Evolutionary conservation across 2,113 vertebrate genomes (phyloP).

Genomic region (Syngnathus typhle): DNA sequence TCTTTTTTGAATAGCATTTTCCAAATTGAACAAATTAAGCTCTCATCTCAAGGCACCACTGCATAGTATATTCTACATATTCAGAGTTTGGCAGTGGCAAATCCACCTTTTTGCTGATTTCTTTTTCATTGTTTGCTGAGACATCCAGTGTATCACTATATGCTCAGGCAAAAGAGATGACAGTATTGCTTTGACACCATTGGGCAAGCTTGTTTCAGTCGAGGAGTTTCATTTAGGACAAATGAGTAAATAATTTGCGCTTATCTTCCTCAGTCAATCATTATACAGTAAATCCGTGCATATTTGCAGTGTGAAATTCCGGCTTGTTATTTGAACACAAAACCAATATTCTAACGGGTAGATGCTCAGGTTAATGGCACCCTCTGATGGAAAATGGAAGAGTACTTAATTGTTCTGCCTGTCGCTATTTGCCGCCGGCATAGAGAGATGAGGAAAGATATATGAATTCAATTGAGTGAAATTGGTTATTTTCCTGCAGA

Average conservation of each 20-base stretch:
- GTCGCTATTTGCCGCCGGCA: neutral
- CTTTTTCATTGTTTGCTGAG: no score
- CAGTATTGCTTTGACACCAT: no score
- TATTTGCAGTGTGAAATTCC: no score
- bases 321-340: no score
- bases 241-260: no score
- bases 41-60: neutral
- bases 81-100: neutral
- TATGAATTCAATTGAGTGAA: neutral
- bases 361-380: neutral
- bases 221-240: neutral
- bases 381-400: neutral
- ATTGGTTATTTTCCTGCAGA: constrained; percentile 2
- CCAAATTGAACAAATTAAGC: neutral
- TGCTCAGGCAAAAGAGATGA: no score
- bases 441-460: neutral
- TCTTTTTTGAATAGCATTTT: neutral
- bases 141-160: neutral
- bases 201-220: neutral
- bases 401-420: neutral
- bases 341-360: neutral
- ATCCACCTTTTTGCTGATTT: neutral
- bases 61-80: neutral
- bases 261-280: no score
- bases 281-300: no score